phyloP scores from a whole-genome alignment of 2,888 invertebrate genomes.

The Ellobium chinense region DNA sequence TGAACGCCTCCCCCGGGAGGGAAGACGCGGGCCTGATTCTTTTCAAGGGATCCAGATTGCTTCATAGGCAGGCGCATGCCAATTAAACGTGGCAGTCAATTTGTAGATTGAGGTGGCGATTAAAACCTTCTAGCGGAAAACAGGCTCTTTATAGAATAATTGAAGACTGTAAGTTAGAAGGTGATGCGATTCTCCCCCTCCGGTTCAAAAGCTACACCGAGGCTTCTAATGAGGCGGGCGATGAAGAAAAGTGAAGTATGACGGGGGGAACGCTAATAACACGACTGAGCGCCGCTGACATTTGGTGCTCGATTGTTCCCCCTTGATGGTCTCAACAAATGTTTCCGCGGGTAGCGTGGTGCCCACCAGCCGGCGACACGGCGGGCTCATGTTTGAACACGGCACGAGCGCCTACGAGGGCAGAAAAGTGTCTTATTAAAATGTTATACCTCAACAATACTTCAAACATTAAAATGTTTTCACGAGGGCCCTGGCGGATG shows the following conservation, averaged over 20 bases:
- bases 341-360: conserved; percentile 29
- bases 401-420: conserved; percentile 13
- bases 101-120: conserved; percentile 41
- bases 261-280: conserved; percentile 24
- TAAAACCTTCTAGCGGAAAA: conserved; percentile 27
- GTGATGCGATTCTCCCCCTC: conserved; percentile 24
- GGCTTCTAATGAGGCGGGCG: conserved; percentile 18
- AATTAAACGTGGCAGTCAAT: conserved; percentile 43
- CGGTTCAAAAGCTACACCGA: background rate
- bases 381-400: conserved; percentile 37
- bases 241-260: conserved; percentile 18
- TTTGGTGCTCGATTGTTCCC: conserved; percentile 37
- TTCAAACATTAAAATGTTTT: conserved; percentile 32
- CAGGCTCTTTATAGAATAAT: conserved; percentile 37
- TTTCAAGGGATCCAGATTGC: conserved; percentile 33
- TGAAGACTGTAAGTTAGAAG: conserved; percentile 26
- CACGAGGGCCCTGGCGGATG: conserved; percentile 10
- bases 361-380: conserved; percentile 33
- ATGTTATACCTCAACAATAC: conserved; percentile 39
- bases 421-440: conserved; percentile 42
- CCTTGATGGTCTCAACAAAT: conserved; percentile 29
- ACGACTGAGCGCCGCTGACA: conserved; percentile 33
- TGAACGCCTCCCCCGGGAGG: conserved; percentile 35
- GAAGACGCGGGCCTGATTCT: conserved; percentile 16
- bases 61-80: conserved; percentile 28